Evolutionary conservation across 2,888 invertebrate species (phyloP).

Genomic region (Agrochola circellaris): DNA sequence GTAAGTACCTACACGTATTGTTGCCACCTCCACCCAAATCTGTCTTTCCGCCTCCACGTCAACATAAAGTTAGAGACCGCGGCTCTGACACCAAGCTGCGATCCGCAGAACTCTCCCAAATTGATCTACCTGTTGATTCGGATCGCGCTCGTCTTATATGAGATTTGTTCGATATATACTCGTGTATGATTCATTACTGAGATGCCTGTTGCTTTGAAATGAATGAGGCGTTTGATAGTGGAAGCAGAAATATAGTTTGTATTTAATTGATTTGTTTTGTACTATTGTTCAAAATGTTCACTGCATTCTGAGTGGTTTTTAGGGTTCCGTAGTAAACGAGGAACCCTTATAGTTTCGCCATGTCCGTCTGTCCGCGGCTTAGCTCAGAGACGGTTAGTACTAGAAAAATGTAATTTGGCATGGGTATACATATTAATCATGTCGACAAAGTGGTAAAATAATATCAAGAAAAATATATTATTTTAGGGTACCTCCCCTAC

Average conservation of each 20-base stretch:
- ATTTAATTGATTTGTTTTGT: neutral
- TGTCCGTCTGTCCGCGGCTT: too few species aligned
- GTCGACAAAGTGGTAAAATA: too few species aligned
- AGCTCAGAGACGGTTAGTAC: too few species aligned
- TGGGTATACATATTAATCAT: too few species aligned
- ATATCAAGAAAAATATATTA: too few species aligned
- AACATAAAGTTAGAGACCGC: conserved; percentile 52
- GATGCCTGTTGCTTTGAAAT: conserved; percentile 51
- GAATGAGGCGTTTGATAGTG: neutral
- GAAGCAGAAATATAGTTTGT: neutral
- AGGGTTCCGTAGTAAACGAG: too few species aligned
- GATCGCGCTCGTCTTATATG: conserved; percentile 42
- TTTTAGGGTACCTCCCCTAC: too few species aligned
- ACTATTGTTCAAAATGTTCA: too few species aligned
- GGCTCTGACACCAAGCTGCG: conserved; percentile 57
- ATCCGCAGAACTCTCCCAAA: conserved; percentile 61
- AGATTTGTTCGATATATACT: conserved; percentile 42
- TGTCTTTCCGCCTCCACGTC: conserved; percentile 13
- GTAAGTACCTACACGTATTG: neutral
- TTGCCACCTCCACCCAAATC: conserved; percentile 13
- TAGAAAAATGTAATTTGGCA: too few species aligned
- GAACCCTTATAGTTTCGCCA: too few species aligned
- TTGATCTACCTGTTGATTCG: conserved; percentile 69
- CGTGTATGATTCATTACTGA: conserved; percentile 40
- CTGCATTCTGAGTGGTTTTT: neutral